Evolutionary conservation across 1,140 invertebrate species (phyloP).

Genomic region (Tetranychus urticae): DNA sequence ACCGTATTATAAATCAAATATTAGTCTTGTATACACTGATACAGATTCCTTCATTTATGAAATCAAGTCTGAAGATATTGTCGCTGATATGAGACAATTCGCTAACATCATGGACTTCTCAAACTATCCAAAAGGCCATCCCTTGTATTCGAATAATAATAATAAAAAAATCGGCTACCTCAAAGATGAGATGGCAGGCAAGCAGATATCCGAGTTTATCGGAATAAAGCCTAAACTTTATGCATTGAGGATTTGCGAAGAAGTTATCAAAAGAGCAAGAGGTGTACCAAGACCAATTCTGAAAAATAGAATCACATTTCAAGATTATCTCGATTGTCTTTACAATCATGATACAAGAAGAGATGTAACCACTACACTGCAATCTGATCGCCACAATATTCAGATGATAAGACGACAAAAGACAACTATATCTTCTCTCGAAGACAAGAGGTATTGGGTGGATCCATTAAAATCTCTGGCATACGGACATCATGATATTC

Average conservation of each 20-base stretch:
- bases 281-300: not conserved
- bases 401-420: no score
- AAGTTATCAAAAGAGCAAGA: not conserved
- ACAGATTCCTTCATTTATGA: constrained; percentile 22
- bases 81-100: constrained; percentile 18
- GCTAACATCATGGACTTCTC: not conserved
- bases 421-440: no score
- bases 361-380: no score
- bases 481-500: no score
- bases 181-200: not conserved
- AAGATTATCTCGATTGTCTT: no score
- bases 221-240: constrained; percentile 5
- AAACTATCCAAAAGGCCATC: constrained; percentile 1
- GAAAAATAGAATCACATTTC: no score
- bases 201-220: not conserved
- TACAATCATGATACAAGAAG: no score
- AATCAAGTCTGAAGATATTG: constrained; percentile 21
- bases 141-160: not conserved
- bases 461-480: no score
- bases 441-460: no score
- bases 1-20: constrained; percentile 9
- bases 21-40: constrained; percentile 18
- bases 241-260: not conserved
- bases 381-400: no score
- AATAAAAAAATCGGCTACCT: constrained; percentile 4